phyloP scores from a whole-genome alignment of 2,797 vertebrate genomes.

The Chloroceryle amazona region DNA sequence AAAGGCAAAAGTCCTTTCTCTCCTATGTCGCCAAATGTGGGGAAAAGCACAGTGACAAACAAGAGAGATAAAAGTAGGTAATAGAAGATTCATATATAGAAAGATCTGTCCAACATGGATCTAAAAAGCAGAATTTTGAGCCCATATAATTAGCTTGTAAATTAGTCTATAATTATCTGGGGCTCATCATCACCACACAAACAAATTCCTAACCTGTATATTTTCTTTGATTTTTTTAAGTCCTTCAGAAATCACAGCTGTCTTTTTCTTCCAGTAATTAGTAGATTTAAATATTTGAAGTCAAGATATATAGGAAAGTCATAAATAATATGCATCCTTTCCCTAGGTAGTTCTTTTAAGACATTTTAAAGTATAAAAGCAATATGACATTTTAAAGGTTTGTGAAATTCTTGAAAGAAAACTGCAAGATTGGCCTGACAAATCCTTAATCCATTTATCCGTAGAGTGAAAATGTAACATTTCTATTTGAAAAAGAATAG shows the following conservation, averaged over 20 bases:
- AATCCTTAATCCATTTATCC: slow-evolving; percentile 46
- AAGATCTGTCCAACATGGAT: neutral
- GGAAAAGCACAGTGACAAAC: neutral
- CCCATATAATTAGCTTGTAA: neutral
- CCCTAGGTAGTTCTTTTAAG: slow-evolving; percentile 18
- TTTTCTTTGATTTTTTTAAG: neutral
- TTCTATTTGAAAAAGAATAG: slow-evolving; percentile 15
- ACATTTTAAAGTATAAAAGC: slow-evolving; percentile 43
- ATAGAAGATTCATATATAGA: neutral
- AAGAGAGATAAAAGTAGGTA: neutral
- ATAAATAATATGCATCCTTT: slow-evolving; percentile 30
- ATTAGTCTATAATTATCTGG: neutral
- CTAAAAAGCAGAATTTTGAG: neutral
- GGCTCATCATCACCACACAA: neutral
- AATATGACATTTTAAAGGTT: slow-evolving; percentile 43
- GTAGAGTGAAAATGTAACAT: slow-evolving; percentile 26
- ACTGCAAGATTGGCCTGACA: slow-evolving; percentile 44
- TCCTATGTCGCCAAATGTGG: fast-evolving
- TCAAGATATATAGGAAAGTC: neutral
- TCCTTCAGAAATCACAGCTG: neutral
- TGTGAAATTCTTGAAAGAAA: slow-evolving; percentile 50
- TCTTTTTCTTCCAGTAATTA: slow-evolving; percentile 21
- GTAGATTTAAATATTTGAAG: slow-evolving; percentile 49
- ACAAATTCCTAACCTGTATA: neutral
- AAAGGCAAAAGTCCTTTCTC: neutral